Evolutionary conservation across 2,888 invertebrate species (phyloP).

Genomic region (Quadriops clusia): DNA sequence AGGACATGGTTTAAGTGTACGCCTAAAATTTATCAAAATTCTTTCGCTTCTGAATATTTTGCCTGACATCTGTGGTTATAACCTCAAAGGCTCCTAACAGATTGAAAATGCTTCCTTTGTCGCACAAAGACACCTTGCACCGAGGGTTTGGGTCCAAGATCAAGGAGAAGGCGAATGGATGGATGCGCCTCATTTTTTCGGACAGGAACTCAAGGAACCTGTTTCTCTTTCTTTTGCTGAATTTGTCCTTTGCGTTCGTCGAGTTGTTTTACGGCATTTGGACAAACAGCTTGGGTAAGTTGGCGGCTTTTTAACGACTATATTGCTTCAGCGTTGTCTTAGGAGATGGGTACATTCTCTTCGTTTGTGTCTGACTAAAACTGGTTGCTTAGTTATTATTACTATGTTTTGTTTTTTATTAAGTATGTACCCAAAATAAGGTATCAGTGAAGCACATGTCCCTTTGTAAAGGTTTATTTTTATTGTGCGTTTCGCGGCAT

Average conservation of each 20-base stretch:
- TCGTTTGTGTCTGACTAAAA: not conserved
- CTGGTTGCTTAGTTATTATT: not conserved
- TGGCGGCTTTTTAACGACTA: constrained; percentile 2
- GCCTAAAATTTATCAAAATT: no score
- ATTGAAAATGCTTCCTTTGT: constrained; percentile 67
- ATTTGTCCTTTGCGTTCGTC: constrained; percentile 93
- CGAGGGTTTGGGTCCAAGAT: constrained; percentile 51
- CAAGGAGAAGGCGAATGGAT: constrained; percentile 62
- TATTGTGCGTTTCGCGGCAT: no score
- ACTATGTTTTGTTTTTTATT: no score
- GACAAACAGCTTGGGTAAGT: constrained; percentile 73
- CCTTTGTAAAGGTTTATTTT: no score
- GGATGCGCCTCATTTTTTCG: constrained; percentile 78
- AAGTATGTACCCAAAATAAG: no score
- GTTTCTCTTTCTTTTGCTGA: constrained; percentile 82
- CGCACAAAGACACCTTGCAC: constrained; percentile 55
- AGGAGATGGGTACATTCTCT: constrained; percentile 2
- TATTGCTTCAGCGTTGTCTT: constrained; percentile 8
- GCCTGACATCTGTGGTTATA: no score
- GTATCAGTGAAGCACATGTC: no score
- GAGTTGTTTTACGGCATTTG: constrained; percentile 86
- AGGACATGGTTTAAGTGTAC: no score
- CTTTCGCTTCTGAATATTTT: no score
- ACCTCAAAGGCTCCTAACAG: no score
- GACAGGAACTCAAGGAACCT: constrained; percentile 89